Conservation (phyloP, 2,797 vertebrate species). For the Acipenser transmontanus region DNA sequence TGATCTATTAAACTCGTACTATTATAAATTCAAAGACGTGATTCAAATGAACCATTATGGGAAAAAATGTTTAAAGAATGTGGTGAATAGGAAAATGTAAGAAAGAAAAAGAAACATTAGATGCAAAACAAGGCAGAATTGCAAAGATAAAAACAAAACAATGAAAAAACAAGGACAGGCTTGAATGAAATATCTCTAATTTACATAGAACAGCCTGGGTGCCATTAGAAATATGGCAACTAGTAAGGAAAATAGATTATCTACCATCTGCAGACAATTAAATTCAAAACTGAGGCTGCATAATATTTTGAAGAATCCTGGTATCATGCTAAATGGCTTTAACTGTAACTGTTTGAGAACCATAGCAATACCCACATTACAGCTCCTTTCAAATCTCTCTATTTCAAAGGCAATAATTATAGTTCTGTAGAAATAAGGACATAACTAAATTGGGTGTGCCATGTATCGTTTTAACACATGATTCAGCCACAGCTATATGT, state of each 20-base stretch:
- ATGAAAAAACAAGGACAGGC: conserved; percentile 51
- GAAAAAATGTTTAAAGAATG: background rate
- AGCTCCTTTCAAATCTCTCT: too few relatives aligned
- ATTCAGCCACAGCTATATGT: too few relatives aligned
- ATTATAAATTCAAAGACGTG: background rate
- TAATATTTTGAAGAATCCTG: conserved; percentile 65
- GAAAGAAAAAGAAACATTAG: conserved; percentile 47
- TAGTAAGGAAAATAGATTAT: conserved; percentile 74
- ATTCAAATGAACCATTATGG: background rate
- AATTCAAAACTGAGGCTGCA: conserved; percentile 65
- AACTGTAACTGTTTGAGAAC: conserved; percentile 2
- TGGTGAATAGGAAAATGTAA: conserved; percentile 22
- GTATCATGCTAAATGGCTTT: conserved; percentile 28
- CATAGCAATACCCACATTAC: too few relatives aligned
- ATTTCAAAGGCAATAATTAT: too few relatives aligned
- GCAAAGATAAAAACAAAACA: conserved; percentile 51
- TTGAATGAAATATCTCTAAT: conserved; percentile 66
- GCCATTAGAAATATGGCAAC: conserved; percentile 71
- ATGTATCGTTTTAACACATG: too few relatives aligned
- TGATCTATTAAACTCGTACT: background rate
- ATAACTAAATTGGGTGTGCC: too few relatives aligned
- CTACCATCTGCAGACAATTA: conserved; percentile 83
- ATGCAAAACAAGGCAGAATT: conserved; percentile 52
- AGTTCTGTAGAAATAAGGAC: too few relatives aligned
- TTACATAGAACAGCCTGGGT: conserved; percentile 71